Evolutionary conservation across 2,888 invertebrate genomes (phyloP).

Genomic region (Lottia scabra): DNA sequence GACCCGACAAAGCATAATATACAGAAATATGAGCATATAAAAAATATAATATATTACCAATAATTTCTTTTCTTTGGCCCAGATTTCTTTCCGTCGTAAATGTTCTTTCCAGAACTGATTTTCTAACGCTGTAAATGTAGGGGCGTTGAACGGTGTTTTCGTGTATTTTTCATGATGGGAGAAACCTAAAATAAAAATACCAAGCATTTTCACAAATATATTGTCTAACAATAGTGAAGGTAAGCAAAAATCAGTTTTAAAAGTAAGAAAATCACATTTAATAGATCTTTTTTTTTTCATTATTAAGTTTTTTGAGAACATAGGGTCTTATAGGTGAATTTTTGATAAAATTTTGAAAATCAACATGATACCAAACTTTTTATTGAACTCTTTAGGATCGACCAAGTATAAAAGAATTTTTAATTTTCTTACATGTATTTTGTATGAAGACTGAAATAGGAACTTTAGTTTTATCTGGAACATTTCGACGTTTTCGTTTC

Average conservation of each 20-base stretch:
- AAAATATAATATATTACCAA: conserved; percentile 32
- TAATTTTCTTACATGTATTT: not conserved
- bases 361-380: too few relatives aligned
- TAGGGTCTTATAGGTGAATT: too few relatives aligned
- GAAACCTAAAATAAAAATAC: conserved; percentile 23
- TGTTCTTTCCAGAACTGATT: conserved; percentile 55
- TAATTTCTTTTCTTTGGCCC: conserved; percentile 34
- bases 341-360: too few relatives aligned
- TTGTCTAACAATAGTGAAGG: too few relatives aligned
- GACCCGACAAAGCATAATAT: too few relatives aligned
- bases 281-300: too few relatives aligned
- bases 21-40: too few relatives aligned
- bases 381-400: too few relatives aligned
- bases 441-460: not conserved
- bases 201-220: not conserved
- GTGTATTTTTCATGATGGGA: conserved; percentile 50
- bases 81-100: conserved; percentile 45
- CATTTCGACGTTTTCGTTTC: conserved; percentile 26
- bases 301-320: too few relatives aligned
- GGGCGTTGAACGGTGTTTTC: conserved; percentile 54
- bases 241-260: too few relatives aligned
- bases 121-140: conserved; percentile 55
- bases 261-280: too few relatives aligned
- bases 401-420: conserved; percentile 1
- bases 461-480: conserved; percentile 19